Base-by-base conservation (phyloP, 2,113 vertebrate species). In the Xyliphius kryptos region DNA sequence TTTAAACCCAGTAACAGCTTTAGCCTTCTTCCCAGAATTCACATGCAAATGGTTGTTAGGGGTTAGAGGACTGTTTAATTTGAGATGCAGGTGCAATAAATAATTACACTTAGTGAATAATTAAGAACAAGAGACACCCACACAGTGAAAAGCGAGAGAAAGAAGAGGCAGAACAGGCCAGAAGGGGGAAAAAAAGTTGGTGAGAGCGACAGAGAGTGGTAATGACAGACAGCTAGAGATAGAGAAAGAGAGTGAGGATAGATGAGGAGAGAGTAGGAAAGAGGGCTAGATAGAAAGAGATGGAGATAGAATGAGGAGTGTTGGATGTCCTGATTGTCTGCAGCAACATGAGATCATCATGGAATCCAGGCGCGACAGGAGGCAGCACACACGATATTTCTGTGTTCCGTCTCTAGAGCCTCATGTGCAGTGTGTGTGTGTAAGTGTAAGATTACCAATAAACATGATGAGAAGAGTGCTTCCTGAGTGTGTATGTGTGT, bases 391-490 rank as follows among this genome's bases (percentile, higher is more conserved):
- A 32, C 12, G 11, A 14, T 43, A 19, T 43, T 9, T 58, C 6
- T 16, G 43, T 55, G 56, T 38, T 32, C 26, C 4, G 26, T 32
- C 26, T 32, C 26, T 40, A 36, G 41, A 54, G 44, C 56, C 16
- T 19, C 14, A 6, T 12, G 41, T 37, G 22, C 2, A 56, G 51
- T 21, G 40, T 57, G 37, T 46, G 51, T 21, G 40, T 57, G 37
- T 46, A 37, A 64, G 65, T 11, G 21, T 44, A 41, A 64, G 26
- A 46, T n/a, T 76, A 87, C 88, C 87, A 87, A 82, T 76, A 72
- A 85, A 87, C 85, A 87, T 84, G 75, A 89, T 83, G 64, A 85
- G 69, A 14, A 63, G 17, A 44, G 19, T 12, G 70, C 56, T 59
- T 19, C 4, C 7, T 55, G 41, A 10, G 41, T 50, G 58, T 19